Base-by-base conservation (phyloP, 2,888 invertebrate species). In the Cephus pulcher region DNA sequence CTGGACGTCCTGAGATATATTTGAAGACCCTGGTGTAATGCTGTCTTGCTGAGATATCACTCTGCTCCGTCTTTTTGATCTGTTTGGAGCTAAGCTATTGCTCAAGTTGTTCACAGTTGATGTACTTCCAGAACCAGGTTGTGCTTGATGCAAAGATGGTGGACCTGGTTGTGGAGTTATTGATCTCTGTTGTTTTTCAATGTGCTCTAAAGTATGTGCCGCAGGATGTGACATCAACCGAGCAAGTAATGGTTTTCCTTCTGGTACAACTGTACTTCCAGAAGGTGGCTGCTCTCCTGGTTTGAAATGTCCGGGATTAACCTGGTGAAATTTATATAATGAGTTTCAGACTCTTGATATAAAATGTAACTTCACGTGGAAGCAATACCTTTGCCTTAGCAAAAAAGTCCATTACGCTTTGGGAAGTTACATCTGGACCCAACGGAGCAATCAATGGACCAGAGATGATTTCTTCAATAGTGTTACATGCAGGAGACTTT, bases 321-420 rank as follows among this genome's bases (percentile, higher is more conserved):
- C 89, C 90, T 90, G 74, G 76, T 80, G 34, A 34, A 71, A 79
- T 33, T 34, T 70, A 78, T 75, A 56, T 23, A 56, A 23, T 56
- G 56, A 56, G 56, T 56, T 23, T 23, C 56, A 12, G 30, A 15
- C 74, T n/a, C 9, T 74, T 23, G 12, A 74, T 34, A 74, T 75
- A 32, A 37, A 30, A 34, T 12, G 11, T 56, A 75, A 75, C 30
- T 34, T 32, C 30, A 23, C 37, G 12, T 35, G 11, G 37, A 12
- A 74, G 37, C 12, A 77, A 82, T 80, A 91, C 91, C 85, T 91
- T 91, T 56, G 96, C 96, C 91, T 95, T 96, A 4, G 97, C 96
- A 89, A 97, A 97, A 91, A 97, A 97, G 90, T 97, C 96, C 94
- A 96, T 95, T 4, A 97, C 97, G 91, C 96, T 97, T 88, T 96